Conservation (phyloP, 2,113 vertebrate genomes). For the Orthonyx spaldingii region DNA sequence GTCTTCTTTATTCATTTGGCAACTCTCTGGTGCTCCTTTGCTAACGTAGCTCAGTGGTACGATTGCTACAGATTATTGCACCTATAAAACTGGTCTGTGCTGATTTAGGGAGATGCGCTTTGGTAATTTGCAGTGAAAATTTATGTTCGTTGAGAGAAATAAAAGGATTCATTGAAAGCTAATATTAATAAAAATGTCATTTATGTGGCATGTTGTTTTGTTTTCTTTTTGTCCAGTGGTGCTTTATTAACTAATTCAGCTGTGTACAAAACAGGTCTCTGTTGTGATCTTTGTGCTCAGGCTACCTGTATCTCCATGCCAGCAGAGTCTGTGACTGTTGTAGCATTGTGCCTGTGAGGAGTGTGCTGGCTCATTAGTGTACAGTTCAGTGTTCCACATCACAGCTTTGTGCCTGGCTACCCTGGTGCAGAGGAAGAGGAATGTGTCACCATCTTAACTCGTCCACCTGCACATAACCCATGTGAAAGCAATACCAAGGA, state of each 20-base stretch:
- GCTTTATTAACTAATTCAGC: background rate
- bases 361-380: background rate
- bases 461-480: background rate
- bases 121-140: slow-evolving; percentile 32
- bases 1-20: slow-evolving; percentile 14
- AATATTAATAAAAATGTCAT: slow-evolving; percentile 12
- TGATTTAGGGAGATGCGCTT: background rate
- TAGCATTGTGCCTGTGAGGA: background rate
- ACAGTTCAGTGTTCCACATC: background rate
- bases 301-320: background rate
- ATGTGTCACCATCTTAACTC: background rate
- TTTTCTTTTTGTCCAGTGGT: background rate
- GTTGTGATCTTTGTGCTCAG: background rate
- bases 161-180: background rate
- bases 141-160: background rate
- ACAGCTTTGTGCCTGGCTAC: background rate
- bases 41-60: slow-evolving; percentile 6
- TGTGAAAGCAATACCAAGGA: background rate
- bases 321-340: background rate
- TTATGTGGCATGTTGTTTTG: background rate
- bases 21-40: background rate
- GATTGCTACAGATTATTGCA: slow-evolving; percentile 9
- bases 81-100: background rate
- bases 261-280: background rate
- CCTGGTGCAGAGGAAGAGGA: background rate